A percentile compares a stretch with the other conserved stretches of the same genome.
Conservation (phyloP, 2,113 vertebrate genomes). For the Sceloporus tristichus region DNA sequence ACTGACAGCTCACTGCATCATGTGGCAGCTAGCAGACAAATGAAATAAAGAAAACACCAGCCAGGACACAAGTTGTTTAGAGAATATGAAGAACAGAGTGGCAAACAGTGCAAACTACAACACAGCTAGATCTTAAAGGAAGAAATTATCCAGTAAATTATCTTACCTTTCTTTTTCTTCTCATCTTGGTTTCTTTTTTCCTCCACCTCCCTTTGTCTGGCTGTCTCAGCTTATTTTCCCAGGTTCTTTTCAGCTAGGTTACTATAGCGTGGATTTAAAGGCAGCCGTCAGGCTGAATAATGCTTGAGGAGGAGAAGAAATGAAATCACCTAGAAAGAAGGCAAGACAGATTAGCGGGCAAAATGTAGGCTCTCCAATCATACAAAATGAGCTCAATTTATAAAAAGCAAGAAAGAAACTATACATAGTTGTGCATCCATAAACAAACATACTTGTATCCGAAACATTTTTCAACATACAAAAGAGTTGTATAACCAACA, state of each 20-base stretch:
- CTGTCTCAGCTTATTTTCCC: constrained; percentile 57
- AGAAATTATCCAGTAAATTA: constrained; percentile 29
- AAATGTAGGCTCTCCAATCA: constrained; percentile 6
- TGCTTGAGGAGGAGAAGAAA: constrained; percentile 39
- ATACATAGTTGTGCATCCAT: not conserved
- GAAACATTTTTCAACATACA: constrained; percentile 24
- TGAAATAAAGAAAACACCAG: constrained; percentile 39
- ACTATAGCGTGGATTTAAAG: constrained; percentile 18
- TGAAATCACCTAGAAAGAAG: constrained; percentile 52
- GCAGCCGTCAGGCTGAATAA: constrained; percentile 50
- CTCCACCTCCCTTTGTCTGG: constrained; percentile 25
- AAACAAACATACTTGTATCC: rapidly evolving
- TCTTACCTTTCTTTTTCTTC: constrained; percentile 24
- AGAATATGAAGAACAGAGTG: not conserved
- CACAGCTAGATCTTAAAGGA: constrained; percentile 7
- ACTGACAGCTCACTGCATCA: constrained; percentile 29
- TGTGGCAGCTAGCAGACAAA: constrained; percentile 30
- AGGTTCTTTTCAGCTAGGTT: constrained; percentile 59
- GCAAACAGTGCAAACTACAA: constrained; percentile 19
- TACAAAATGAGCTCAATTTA: not conserved
- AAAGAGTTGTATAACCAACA: not conserved
- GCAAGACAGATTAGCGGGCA: constrained; percentile 22
- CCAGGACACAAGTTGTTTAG: constrained; percentile 5
- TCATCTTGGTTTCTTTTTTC: not conserved
- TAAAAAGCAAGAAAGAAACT: not conserved